Conservation (phyloP, 2,888 invertebrate species). For the Timema cristinae region DNA sequence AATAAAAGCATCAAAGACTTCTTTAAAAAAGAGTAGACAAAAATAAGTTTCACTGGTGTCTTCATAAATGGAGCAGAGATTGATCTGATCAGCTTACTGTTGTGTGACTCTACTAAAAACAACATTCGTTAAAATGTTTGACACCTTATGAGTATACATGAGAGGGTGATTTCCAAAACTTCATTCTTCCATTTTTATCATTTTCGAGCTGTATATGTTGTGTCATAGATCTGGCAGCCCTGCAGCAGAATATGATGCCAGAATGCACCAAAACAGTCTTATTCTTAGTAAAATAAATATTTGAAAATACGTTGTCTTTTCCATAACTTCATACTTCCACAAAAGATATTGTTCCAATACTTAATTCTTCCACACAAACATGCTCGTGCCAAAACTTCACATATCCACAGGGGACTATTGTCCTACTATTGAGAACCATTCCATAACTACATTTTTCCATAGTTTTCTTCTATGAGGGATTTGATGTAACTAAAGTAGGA, state of each 20-base stretch:
- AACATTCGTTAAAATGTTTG: too few species aligned
- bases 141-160: background rate
- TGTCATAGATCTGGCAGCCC: background rate
- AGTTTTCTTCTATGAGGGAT: background rate
- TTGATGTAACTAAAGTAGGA: too few species aligned
- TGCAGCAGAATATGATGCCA: background rate
- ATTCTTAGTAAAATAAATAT: background rate
- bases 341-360: background rate
- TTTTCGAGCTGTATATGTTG: background rate
- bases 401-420: background rate
- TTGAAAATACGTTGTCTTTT: background rate
- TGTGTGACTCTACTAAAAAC: too few species aligned
- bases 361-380: background rate
- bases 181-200: background rate
- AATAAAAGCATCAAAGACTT: too few species aligned
- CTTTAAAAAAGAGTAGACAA: too few species aligned
- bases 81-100: too few species aligned
- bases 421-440: background rate
- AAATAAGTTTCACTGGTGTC: too few species aligned
- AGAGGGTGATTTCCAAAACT: slow-evolving; percentile 1
- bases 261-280: background rate
- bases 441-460: slow-evolving; percentile 3
- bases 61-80: too few species aligned
- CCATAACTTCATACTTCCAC: slow-evolving; percentile 6
- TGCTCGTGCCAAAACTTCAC: background rate